phyloP scores from a whole-genome alignment of 2,113 vertebrate species.

The Myiozetetes cayanensis region DNA sequence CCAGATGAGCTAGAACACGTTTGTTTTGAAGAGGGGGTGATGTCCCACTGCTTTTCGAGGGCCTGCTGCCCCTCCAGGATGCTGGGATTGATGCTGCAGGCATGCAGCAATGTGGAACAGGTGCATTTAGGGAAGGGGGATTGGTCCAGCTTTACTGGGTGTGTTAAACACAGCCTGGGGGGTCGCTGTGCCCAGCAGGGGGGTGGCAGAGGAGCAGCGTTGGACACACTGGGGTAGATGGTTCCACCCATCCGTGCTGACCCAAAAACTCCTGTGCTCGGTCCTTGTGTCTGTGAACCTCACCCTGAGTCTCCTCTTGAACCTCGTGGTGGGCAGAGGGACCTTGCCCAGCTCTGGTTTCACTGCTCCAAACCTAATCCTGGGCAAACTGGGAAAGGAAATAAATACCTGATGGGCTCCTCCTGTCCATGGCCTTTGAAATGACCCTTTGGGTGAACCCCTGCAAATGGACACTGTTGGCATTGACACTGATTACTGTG shows the following conservation, averaged over 20 bases:
- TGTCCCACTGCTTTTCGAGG: not conserved
- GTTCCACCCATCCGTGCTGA: rapidly evolving
- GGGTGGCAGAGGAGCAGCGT: rapidly evolving
- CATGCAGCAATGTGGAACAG: rapidly evolving
- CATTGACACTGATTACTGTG: rapidly evolving
- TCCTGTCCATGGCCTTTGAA: rapidly evolving
- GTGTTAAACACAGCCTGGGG: rapidly evolving
- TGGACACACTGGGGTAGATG: rapidly evolving
- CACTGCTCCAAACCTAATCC: not conserved
- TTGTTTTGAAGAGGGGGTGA: not conserved
- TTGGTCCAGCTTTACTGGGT: not conserved
- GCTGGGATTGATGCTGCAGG: not conserved
- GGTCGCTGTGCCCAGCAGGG: rapidly evolving
- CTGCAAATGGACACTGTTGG: rapidly evolving
- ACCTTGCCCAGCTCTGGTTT: not conserved
- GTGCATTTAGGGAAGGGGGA: not conserved
- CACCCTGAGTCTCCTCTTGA: rapidly evolving
- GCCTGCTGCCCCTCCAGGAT: rapidly evolving
- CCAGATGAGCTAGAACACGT: not conserved
- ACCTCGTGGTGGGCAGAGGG: not conserved
- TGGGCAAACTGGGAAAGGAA: not conserved
- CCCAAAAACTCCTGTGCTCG: not conserved
- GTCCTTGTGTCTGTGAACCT: not conserved
- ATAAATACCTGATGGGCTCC: not conserved
- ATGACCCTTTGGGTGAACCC: not conserved